These are phyloP conservation scores for Daptonema setosum DNA, from an alignment of 2,888 invertebrate species.

Conservation along the genomic window DNA sequence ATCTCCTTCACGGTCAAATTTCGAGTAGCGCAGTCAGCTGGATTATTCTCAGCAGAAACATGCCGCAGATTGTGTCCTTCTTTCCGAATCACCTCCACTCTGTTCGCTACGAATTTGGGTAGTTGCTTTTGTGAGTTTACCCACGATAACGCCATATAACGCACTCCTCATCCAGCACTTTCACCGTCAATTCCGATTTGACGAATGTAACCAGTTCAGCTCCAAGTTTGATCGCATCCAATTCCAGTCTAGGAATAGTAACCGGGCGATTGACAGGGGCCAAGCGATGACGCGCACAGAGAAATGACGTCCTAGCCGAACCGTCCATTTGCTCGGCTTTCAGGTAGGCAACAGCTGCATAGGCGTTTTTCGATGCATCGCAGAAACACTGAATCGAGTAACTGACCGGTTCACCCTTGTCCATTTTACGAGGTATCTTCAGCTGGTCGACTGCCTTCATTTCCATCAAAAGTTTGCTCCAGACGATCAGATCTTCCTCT, in stretches of 20 bases:
- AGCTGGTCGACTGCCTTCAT: too few relatives aligned
- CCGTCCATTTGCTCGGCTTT: neutral
- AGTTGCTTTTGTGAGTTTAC: neutral
- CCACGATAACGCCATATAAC: too few relatives aligned
- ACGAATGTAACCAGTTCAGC: neutral
- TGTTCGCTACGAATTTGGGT: neutral
- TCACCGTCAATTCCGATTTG: neutral
- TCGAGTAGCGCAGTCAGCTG: neutral
- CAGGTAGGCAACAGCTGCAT: neutral
- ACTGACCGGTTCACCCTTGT: too few relatives aligned
- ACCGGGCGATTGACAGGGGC: neutral
- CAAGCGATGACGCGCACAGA: neutral
- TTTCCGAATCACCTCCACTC: neutral
- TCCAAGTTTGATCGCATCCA: neutral
- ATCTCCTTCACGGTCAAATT: neutral
- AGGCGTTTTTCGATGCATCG: neutral
- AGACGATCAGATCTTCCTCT: too few relatives aligned
- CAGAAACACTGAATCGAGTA: neutral
- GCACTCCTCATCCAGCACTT: too few relatives aligned
- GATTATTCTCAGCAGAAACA: neutral
- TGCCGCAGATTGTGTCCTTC: neutral
- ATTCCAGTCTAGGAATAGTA: neutral
- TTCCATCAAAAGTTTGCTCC: too few relatives aligned
- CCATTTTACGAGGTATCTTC: too few relatives aligned
- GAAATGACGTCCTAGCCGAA: neutral